A percentile compares a stretch with the other conserved stretches of the same genome.
phyloP scores from a whole-genome alignment of 2,888 invertebrate genomes.

The Eudemis profundana region DNA sequence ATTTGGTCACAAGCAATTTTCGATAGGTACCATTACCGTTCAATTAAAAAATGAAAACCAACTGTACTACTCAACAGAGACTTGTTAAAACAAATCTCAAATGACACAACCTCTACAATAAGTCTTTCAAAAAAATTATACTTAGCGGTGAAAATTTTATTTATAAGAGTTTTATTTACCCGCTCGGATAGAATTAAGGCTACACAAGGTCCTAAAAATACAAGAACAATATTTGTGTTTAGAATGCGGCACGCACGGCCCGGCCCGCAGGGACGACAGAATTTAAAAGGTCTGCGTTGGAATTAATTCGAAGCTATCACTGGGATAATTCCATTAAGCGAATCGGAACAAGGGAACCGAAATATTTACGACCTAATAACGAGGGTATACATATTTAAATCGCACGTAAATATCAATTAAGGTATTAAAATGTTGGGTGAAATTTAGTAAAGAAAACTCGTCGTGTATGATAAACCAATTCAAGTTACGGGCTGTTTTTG shows the following conservation, averaged over 20 bases:
- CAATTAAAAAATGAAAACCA: too few species aligned
- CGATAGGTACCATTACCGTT: too few species aligned
- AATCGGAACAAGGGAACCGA: slow-evolving; percentile 56
- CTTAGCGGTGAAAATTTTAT: slow-evolving; percentile 20
- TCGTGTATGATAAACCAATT: background rate
- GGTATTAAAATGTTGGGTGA: slow-evolving; percentile 41
- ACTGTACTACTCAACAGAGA: background rate
- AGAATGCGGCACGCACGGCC: slow-evolving; percentile 31
- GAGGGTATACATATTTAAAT: slow-evolving; percentile 54
- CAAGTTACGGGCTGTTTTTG: background rate
- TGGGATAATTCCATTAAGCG: slow-evolving; percentile 73
- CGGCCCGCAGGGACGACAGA: slow-evolving; percentile 49
- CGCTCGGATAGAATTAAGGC: slow-evolving; percentile 27
- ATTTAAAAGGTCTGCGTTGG: slow-evolving; percentile 67
- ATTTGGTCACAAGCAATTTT: too few species aligned
- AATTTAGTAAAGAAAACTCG: background rate
- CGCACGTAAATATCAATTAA: slow-evolving; percentile 45
- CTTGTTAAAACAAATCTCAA: background rate
- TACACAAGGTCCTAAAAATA: slow-evolving; percentile 32
- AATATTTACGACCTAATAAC: slow-evolving; percentile 72
- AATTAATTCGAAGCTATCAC: slow-evolving; percentile 72
- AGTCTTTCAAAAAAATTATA: background rate
- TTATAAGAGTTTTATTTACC: slow-evolving; percentile 33
- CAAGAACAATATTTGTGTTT: slow-evolving; percentile 44
- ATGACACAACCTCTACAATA: background rate